Base-by-base conservation (phyloP, 1,140 invertebrate genomes). In the Nymphalis io region DNA sequence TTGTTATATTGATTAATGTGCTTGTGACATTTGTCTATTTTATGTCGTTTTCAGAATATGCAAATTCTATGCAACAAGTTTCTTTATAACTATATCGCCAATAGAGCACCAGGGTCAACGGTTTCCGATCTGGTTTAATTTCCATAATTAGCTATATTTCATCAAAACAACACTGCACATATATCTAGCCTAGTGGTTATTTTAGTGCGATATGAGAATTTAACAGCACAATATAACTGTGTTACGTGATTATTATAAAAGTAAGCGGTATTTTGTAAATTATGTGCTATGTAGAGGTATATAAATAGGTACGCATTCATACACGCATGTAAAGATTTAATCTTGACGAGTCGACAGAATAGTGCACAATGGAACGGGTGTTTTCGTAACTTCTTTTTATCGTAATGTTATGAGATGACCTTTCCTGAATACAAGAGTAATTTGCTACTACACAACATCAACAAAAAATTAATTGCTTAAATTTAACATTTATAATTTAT, bases 401-500 rank as follows among this genome's bases (percentile, higher is more conserved):
- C 6, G 68, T 58, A 53, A 21, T 48, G 21, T 51, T 16, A 57
- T 61, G 59, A 46, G 20, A 58, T 62, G 59, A 61, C 59, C 67
- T 61, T 68, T 59, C 21, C 1, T 44, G 59, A 18, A 60, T 44
- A 38, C 58, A 59, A 59, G 38, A 59, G 5, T 60, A 46, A 46
- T 60, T 60, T 33, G 1, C 5, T 27, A 27, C 3, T 33, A 33
- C 27, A 33, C 27, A 33, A 33, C 6, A 5, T 27, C 23, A 27
- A 2, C 23, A 27, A 33, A 33, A 23, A 33, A 33, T 0, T 33
- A 33, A 33, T 33, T 33, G 27, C 27, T 33, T 8, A 33, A 33
- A 33, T 33, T 33, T 33, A 8, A 33, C 27, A 33, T 33, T 8
- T 33, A 33, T 33, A 33, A n/a, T n/a, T n/a, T n/a, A n/a, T n/a